Evolutionary conservation across 2,888 invertebrate species (phyloP), one percentile per base, ranked within the genome.

Genomic region (Hirtodrosophila histrioides): DNA sequence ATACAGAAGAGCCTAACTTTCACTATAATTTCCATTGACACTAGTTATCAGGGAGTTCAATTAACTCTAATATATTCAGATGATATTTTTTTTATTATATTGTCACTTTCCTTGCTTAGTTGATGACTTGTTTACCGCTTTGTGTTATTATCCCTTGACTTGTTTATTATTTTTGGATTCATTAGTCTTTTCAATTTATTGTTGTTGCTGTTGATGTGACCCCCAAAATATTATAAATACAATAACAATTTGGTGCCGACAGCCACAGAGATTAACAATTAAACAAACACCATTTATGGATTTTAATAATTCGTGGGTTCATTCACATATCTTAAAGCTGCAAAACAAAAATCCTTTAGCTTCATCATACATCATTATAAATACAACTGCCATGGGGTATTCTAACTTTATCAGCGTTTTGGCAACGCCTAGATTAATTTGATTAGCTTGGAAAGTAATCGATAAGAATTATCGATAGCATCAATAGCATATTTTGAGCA

Each of bases 301-400:
- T 61, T 60, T 55, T 3, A 46, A 54, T 68, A 48, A 48, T 48
- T 58, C 11, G 4, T 7, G 4, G 35, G 71, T 58, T 69, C 69
- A 58, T 68, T 71, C 62, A 74, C 62, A 40, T 50, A n/a, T 40
- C 29, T 1, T 1, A 43, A 23, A 24, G 7, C 8, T 5, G 8
- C 11, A 27, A 9, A 33, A 39, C 43, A 27, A 43, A 63, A 49
- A 55, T 39, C 37, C 55, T 62, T 31, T 49, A 43, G 9, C 23
- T 11, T 10, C 39, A 35, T 58, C 45, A 1, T 7, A 11, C n/a
- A 10, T 23, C 27, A 27, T 27, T 27, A 27, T 27, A 27, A 5
- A 27, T 5, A 27, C 5, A 27, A 27, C 6, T 12, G 29, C 5
- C 4, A 6, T 46, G 33, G 37, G 60, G 27, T 35, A 27, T 17